Conservation (phyloP, 2,888 invertebrate genomes). For the Eupithecia dodoneata region DNA sequence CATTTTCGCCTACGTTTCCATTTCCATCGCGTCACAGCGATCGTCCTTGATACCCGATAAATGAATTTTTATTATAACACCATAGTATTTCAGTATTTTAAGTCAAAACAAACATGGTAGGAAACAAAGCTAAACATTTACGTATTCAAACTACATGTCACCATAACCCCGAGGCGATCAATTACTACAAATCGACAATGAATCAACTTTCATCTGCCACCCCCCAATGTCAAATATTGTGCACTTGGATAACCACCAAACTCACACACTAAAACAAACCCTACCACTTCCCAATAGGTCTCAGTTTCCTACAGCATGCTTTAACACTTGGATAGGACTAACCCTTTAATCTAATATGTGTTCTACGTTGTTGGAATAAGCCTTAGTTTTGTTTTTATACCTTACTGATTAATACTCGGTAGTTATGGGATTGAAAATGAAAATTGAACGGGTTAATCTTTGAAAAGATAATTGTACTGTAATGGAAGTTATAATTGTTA, state of each 20-base stretch:
- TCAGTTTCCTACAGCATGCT: constrained; percentile 20
- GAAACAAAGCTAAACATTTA: constrained; percentile 28
- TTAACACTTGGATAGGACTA: constrained; percentile 18
- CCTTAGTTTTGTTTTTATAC: not conserved
- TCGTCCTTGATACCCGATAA: too few relatives aligned
- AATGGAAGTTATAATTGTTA: constrained; percentile 10
- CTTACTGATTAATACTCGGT: constrained; percentile 2
- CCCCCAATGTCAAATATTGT: constrained; percentile 59
- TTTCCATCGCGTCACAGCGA: too few relatives aligned
- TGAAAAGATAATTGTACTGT: constrained; percentile 8
- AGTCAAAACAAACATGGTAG: not conserved
- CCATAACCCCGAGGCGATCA: constrained; percentile 64
- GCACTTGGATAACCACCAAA: constrained; percentile 49
- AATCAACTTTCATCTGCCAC: constrained; percentile 66
- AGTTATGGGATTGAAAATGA: constrained; percentile 32
- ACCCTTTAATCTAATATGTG: not conserved
- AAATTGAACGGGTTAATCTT: constrained; percentile 29
- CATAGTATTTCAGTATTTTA: too few relatives aligned
- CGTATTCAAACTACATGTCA: constrained; percentile 47
- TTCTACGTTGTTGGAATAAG: not conserved
- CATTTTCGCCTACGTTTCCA: too few relatives aligned
- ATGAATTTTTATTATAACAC: too few relatives aligned
- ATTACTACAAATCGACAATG: constrained; percentile 71
- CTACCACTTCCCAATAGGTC: not conserved
- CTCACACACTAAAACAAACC: constrained; percentile 32